These are phyloP conservation scores for Troilus luridus DNA, from an alignment of 2,888 invertebrate genomes.

Conservation along the genomic window DNA sequence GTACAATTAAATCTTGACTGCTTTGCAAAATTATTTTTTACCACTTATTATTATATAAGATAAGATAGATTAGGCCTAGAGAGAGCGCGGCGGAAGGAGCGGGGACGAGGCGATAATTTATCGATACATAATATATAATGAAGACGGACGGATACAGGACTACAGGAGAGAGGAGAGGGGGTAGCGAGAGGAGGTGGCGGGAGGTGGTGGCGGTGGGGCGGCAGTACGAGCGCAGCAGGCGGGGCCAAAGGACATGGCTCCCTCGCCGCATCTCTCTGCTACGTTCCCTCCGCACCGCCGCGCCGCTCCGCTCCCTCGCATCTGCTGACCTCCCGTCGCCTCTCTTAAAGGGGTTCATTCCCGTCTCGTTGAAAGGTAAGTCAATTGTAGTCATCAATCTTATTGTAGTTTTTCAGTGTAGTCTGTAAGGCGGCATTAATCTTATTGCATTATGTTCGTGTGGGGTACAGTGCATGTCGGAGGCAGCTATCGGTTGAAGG, in stretches of 20 bases:
- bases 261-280: not conserved
- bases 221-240: constrained; percentile 31
- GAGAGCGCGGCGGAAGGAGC: not conserved
- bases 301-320: not conserved
- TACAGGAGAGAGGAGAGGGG: not conserved
- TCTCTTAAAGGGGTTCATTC: not conserved
- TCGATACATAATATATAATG: constrained; percentile 10
- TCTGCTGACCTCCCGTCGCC: constrained; percentile 13
- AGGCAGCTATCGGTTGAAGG: not conserved
- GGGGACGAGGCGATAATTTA: not conserved
- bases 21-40: too few species aligned
- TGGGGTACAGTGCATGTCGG: too few species aligned
- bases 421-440: too few species aligned
- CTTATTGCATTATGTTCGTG: not conserved
- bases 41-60: not conserved
- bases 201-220: not conserved
- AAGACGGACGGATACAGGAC: not conserved
- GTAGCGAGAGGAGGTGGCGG: not conserved
- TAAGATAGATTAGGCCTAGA: not conserved
- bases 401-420: too few species aligned
- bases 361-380: constrained; percentile 45
- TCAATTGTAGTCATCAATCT: too few species aligned
- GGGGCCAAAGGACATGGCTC: constrained; percentile 35
- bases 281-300: not conserved
- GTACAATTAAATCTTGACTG: too few species aligned